Evolutionary conservation across 2,113 vertebrate species (phyloP).

Genomic region (Myiozetetes cayanensis): DNA sequence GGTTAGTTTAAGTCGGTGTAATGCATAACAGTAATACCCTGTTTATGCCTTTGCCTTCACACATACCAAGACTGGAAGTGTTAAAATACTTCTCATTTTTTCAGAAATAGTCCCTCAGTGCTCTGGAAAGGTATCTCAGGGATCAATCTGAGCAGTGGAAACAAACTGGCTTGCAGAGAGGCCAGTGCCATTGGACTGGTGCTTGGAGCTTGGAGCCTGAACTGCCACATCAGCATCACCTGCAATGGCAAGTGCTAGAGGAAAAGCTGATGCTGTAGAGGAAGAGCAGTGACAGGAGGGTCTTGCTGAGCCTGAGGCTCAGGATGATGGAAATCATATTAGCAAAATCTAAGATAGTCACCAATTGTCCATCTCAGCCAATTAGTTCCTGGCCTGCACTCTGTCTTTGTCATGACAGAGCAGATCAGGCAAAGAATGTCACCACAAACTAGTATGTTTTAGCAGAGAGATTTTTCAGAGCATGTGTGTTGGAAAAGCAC

Average conservation of each 20-base stretch:
- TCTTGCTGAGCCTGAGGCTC: not conserved
- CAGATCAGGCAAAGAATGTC: not conserved
- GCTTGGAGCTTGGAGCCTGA: not conserved
- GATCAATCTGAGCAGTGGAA: not conserved
- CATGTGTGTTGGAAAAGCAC: not conserved
- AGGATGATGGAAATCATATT: rapidly evolving
- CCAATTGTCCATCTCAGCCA: not conserved
- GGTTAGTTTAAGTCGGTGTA: not conserved
- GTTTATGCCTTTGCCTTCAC: not conserved
- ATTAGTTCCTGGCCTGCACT: not conserved
- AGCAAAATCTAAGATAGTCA: not conserved
- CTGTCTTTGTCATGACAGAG: not conserved
- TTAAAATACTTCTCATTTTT: not conserved
- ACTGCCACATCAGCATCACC: not conserved
- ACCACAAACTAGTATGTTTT: not conserved
- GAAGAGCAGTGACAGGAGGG: not conserved
- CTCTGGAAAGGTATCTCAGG: not conserved
- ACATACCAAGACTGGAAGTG: not conserved
- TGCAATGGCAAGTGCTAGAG: not conserved
- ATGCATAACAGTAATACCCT: not conserved
- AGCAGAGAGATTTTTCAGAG: not conserved
- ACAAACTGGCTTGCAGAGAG: not conserved
- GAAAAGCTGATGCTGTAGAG: not conserved
- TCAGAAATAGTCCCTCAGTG: not conserved
- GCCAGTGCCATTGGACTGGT: not conserved